Evolutionary conservation across 1,140 invertebrate genomes (phyloP).

Genomic region (Atta texana): DNA sequence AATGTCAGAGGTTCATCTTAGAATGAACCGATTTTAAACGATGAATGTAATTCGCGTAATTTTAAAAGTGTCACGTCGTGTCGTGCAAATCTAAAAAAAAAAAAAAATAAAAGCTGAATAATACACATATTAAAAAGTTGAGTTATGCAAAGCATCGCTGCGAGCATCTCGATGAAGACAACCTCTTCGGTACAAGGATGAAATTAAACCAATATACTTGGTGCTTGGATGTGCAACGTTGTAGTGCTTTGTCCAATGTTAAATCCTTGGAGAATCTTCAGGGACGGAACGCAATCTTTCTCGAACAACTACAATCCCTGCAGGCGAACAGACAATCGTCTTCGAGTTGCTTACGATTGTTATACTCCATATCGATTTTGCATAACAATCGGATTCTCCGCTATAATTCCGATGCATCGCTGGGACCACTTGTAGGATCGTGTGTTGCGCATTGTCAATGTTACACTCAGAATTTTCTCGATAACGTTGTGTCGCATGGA

Average conservation of each 20-base stretch:
- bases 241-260: constrained; percentile 1
- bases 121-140: not conserved
- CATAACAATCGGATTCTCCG: constrained; percentile 21
- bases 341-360: constrained; percentile 32
- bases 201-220: constrained; percentile 24
- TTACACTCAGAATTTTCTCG: constrained; percentile 43
- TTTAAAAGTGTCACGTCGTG: not conserved
- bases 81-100: not conserved
- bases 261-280: constrained; percentile 14
- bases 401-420: constrained; percentile 24
- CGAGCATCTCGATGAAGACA: not conserved
- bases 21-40: not conserved
- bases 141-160: constrained; percentile 14
- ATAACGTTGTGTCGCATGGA: constrained; percentile 29
- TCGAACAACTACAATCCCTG: not conserved
- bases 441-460: constrained; percentile 11
- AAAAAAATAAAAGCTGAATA: constrained; percentile 2
- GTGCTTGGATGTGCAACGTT: constrained; percentile 2
- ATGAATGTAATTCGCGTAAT: not conserved
- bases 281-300: not conserved
- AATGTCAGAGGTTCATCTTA: not conserved
- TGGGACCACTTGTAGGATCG: constrained; percentile 24
- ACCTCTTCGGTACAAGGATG: not conserved
- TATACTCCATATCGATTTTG: constrained; percentile 12
- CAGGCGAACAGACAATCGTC: constrained; percentile 28